Evolutionary conservation across 1,140 invertebrate genomes (phyloP), one percentile per base, ranked within the genome.

Genomic region (Drosophila tropicalis): DNA sequence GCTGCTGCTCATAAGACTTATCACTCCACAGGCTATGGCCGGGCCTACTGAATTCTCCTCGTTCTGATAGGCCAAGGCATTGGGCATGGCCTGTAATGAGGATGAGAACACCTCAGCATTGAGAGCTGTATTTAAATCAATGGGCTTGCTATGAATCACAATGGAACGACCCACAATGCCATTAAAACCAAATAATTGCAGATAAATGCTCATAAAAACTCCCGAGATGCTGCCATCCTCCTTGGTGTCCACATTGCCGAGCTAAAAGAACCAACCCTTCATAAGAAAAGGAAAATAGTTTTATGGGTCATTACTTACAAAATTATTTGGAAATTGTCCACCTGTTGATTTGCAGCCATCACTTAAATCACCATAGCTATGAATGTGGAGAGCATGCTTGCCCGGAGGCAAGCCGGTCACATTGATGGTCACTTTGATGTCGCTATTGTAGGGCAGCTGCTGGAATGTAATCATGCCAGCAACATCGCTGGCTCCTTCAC

Each of bases 381-480:
- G 96, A 19, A 97, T 93, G 86, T 97, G 96, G 73, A 97, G 95
- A 0, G 96, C 96, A 92, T 97, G 96, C 70, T 93, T 75, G 5
- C 95, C 95, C 4, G 93, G 91, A 0, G 93, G 90, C 34, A 96
- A 72, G 9, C 95, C 95, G 2, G 87, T 92, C 10, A 95, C 92
- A 76, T 94, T 93, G 10, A 95, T 94, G 2, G 91, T 92, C 13
- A 96, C 89, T 32, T 83, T 81, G 4, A 94, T 92, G 22, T 93
- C 92, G 41, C 89, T 90, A n/a, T 83, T 90, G 47, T 92, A 90
- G 1, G 90, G 81, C 6, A 90, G 70, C 57, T 91, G 91, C 47
- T 91, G 69, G 13, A 92, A 92, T 2, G 76, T 79, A n/a, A 92
- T 79, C 69, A 84, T 76, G 10, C 91, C 91, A 4, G 72, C 55